Evolutionary conservation across 2,113 vertebrate genomes (phyloP).

Genomic region (Protobothrops mucrosquamatus): DNA sequence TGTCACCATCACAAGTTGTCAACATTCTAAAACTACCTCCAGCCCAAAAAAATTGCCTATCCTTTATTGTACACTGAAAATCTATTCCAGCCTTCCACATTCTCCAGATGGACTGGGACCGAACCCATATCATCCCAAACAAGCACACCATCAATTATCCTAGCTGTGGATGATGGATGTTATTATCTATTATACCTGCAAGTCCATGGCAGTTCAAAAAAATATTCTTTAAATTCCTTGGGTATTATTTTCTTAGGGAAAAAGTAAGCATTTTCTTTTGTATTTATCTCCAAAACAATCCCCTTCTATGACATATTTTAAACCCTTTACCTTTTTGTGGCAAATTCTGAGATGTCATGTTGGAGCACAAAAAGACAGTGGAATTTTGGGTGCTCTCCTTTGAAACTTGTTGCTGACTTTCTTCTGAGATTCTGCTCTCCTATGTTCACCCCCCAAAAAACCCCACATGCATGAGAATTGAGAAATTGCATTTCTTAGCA

Average conservation of each 20-base stretch:
- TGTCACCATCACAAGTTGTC: neutral
- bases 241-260: neutral
- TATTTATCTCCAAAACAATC: neutral
- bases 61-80: neutral
- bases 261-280: neutral
- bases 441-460: neutral
- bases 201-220: neutral
- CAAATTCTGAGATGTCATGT: neutral
- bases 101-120: neutral
- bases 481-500: neutral
- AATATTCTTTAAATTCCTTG: neutral
- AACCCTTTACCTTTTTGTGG: neutral
- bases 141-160: neutral
- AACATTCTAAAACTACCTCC: neutral
- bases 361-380: rapidly evolving
- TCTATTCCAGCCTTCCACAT: neutral
- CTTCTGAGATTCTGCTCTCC: neutral
- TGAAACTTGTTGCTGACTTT: neutral
- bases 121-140: neutral
- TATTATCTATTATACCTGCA: neutral
- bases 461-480: neutral
- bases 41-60: neutral
- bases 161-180: neutral
- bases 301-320: neutral
- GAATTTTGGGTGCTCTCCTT: neutral